These are phyloP conservation scores for Plodia interpunctella DNA, from an alignment of 1,140 invertebrate genomes.

Conservation along the genomic window DNA sequence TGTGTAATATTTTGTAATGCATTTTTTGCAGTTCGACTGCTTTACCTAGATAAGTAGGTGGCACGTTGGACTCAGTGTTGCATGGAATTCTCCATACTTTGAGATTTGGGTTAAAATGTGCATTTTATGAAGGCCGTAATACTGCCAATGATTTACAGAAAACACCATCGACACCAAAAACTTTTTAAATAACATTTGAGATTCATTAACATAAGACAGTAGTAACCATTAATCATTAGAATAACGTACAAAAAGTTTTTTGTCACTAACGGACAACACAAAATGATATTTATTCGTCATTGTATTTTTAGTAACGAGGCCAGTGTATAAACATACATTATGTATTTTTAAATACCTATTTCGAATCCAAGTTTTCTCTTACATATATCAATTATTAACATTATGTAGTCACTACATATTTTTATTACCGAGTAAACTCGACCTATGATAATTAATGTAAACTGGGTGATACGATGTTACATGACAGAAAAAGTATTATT, in stretches of 20 bases:
- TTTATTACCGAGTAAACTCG: not conserved
- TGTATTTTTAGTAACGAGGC: slow-evolving; percentile 11
- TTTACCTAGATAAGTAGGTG: not conserved
- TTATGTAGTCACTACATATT: not conserved
- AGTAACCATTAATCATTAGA: not conserved
- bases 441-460: not conserved
- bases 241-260: not conserved
- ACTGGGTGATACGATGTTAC: not conserved
- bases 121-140: no score
- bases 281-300: not conserved
- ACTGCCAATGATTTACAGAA: not conserved
- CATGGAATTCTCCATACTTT: not conserved
- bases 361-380: not conserved
- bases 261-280: slow-evolving; percentile 1
- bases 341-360: not conserved
- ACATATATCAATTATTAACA: not conserved
- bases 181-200: not conserved
- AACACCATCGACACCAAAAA: no score
- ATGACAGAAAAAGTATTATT: slow-evolving; percentile 18
- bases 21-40: slow-evolving; percentile 3
- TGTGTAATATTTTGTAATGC: not conserved
- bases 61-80: not conserved
- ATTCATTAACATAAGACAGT: not conserved
- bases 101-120: not conserved
- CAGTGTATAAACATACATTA: slow-evolving; percentile 7